phyloP scores from a whole-genome alignment of 2,113 vertebrate species.

The Phrynosoma blainvillii region DNA sequence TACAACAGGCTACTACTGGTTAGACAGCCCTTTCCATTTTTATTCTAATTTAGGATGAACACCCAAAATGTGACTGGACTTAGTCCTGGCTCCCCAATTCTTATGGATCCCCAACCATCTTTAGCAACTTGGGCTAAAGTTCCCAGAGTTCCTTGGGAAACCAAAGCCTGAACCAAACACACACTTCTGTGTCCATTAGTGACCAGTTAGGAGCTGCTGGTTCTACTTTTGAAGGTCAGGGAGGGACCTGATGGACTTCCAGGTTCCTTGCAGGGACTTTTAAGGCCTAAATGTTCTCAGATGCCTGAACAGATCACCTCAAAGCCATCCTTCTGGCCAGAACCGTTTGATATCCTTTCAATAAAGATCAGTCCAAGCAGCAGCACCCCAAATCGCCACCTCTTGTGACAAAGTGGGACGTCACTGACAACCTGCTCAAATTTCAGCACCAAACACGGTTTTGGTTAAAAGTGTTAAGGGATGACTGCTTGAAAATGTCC shows the following conservation, averaged over 20 bases:
- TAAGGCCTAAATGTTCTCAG: neutral
- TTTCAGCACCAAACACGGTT: conserved; percentile 43
- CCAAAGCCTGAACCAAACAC: neutral
- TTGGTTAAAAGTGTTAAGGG: conserved; percentile 50
- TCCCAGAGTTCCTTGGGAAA: neutral
- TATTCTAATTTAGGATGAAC: neutral
- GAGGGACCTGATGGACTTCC: neutral
- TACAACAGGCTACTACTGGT: too few relatives aligned
- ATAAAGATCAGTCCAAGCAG: rapidly evolving
- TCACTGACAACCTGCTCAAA: conserved; percentile 50
- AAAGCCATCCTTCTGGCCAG: neutral
- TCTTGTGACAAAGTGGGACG: conserved; percentile 44
- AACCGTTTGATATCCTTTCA: neutral
- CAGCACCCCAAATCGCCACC: neutral
- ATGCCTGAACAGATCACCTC: neutral
- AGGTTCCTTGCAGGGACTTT: neutral
- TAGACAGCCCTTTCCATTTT: neutral
- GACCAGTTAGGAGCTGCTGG: too few relatives aligned
- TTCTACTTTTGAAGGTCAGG: neutral
- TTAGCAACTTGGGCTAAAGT: neutral
- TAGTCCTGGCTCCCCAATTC: too few relatives aligned
- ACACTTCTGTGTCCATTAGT: too few relatives aligned
- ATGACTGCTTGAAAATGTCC: conserved; percentile 54
- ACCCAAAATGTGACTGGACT: neutral
- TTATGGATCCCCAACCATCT: neutral